phyloP scores from a whole-genome alignment of 1,140 invertebrate genomes.

The Teleopsis dalmanni region DNA sequence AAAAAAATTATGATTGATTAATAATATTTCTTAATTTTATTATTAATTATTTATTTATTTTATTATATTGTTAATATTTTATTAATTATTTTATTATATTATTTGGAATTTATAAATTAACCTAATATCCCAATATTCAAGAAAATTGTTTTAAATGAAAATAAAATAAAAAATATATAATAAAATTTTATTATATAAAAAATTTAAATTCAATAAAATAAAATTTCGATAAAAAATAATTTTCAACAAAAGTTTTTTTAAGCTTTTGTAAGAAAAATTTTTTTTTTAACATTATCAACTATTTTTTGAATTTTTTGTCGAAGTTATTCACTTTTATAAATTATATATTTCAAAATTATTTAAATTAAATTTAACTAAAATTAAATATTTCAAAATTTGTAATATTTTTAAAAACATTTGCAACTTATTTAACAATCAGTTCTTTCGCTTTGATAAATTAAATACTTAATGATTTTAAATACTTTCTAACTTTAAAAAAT shows the following conservation, averaged over 20 bases:
- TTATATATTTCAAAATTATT: neutral
- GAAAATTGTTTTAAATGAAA: neutral
- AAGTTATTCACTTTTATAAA: neutral
- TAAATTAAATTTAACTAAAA: neutral
- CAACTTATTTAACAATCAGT: neutral
- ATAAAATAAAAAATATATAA: neutral
- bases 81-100: neutral
- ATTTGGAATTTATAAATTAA: neutral
- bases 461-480: neutral
- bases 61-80: neutral
- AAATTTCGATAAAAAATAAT: neutral
- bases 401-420: neutral
- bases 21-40: neutral
- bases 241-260: neutral
- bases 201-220: neutral
- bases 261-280: neutral
- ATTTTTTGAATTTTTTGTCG: neutral
- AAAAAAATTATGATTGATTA: neutral
- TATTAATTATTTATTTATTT: neutral
- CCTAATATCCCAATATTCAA: neutral
- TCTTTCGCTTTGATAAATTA: neutral
- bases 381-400: neutral
- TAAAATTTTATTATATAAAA: neutral
- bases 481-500: neutral
- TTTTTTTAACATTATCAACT: neutral